Percentiles rank a stretch among this genome's conserved stretches.
phyloP scores from a whole-genome alignment of 2,797 vertebrate species.

The Eleutherodactylus coqui region DNA sequence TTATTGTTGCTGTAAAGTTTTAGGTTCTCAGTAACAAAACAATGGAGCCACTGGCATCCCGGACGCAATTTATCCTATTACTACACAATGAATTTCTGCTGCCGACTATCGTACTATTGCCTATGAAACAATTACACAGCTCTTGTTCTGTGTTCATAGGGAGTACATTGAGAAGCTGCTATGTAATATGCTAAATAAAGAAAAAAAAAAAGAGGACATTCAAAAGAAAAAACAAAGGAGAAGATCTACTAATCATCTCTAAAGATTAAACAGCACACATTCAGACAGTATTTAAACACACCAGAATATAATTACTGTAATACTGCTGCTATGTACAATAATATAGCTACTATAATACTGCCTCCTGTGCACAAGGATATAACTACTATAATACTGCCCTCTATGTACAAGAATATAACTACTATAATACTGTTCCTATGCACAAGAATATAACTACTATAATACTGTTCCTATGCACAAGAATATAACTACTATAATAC shows the following conservation, averaged over 20 bases:
- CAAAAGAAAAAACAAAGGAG: neutral
- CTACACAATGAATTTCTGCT: neutral
- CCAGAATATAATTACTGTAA: neutral
- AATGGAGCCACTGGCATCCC: neutral
- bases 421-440: too few relatives aligned
- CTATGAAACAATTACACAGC: neutral
- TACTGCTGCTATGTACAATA: neutral
- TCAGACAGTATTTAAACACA: too few relatives aligned
- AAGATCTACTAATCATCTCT: too few relatives aligned
- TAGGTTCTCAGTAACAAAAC: conserved; percentile 26
- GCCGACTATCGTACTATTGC: too few relatives aligned
- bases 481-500: conserved; percentile 5
- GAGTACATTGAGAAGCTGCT: neutral
- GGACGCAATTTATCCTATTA: neutral
- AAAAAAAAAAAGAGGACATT: neutral
- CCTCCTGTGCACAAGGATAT: neutral
- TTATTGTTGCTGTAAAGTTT: conserved; percentile 33
- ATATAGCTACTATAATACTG: neutral
- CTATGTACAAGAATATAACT: too few relatives aligned
- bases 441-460: too few relatives aligned
- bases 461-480: neutral
- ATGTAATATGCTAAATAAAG: neutral
- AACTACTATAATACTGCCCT: neutral
- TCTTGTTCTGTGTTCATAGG: neutral
- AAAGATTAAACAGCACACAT: too few relatives aligned